Evolutionary conservation across 2,113 vertebrate genomes (phyloP), one percentile per base, ranked within the genome.

Genomic region (Gobius niger): DNA sequence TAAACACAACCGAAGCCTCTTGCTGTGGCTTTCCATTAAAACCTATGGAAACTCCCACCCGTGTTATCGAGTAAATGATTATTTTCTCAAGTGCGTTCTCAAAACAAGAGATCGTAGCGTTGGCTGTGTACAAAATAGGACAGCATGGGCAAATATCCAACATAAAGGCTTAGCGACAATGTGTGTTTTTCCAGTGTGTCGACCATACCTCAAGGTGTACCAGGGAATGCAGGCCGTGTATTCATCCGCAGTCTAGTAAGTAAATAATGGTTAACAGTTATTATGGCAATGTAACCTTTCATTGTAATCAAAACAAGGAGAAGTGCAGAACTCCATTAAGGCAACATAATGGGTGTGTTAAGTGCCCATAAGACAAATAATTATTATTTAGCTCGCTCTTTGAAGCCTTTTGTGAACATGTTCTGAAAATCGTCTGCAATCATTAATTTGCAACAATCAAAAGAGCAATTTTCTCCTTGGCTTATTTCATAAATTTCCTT

Each of bases 211-310:
- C 87, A 98, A 96, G 85, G 90, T 98, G 64, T 99, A 98, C 85
- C 96, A 98, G 86, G 96, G 94, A 73, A 96, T 98, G 96, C 95
- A 97, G 73, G 93, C 93, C 1, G 91, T 98, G 71, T 96, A 96
- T 85, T 96, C 95, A 4, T 99, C 97, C 44, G 96, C 95, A 75
- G 91, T 98, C 85, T 98, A 98, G 97, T 99, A 91, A 97, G 96
- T 95, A 10, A 0, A 15, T 61, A 15, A 44, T 67, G 70, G 72
- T 70, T 53, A n/a, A 62, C 11, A 72, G 68, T 56, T 63, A 74
- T 63, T 64, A 63, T 56, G 67, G 75, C 52, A 61, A 60, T 67
- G 50, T 19, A 16, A 51, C 18, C 63, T 78, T 50, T 12, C 16
- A 42, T 11, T 53, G 24, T 46, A 46, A 9, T 46, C 44, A 46